These are phyloP conservation scores for Podargus strigoides DNA, from an alignment of 2,797 vertebrate species.

Conservation along the genomic window DNA sequence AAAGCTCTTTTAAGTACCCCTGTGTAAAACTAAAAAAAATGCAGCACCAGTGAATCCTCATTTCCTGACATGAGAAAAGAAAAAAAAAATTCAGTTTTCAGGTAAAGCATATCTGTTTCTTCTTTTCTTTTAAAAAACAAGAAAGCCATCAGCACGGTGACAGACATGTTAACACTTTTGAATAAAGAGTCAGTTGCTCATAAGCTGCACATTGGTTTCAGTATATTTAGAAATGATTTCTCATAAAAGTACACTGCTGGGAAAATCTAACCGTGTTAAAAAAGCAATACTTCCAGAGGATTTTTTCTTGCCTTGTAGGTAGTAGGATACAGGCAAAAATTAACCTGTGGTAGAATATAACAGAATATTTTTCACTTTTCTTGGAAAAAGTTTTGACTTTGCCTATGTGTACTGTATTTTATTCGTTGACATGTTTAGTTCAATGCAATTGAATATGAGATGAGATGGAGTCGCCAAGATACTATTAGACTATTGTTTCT, in stretches of 20 bases:
- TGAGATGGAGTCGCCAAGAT: rapidly evolving
- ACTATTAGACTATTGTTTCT: rapidly evolving
- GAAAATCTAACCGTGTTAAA: neutral
- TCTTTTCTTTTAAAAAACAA: neutral
- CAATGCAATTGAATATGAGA: neutral
- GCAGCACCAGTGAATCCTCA: neutral
- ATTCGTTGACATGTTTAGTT: neutral
- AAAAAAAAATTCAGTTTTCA: neutral
- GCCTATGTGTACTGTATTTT: neutral
- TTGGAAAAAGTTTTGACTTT: neutral
- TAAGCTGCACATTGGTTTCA: neutral
- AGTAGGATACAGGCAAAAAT: neutral
- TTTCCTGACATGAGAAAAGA: neutral
- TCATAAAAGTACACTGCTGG: neutral
- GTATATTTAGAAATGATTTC: neutral
- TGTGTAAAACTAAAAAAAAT: neutral
- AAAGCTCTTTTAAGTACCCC: neutral
- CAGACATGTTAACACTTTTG: rapidly evolving
- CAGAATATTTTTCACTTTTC: neutral
- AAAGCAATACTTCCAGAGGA: neutral
- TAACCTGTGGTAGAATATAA: neutral
- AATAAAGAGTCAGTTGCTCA: neutral
- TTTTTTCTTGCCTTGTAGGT: neutral
- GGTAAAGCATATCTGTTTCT: neutral
- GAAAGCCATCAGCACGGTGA: neutral